Conservation (phyloP, 2,113 vertebrate genomes). For the Aphyosemion australe region DNA sequence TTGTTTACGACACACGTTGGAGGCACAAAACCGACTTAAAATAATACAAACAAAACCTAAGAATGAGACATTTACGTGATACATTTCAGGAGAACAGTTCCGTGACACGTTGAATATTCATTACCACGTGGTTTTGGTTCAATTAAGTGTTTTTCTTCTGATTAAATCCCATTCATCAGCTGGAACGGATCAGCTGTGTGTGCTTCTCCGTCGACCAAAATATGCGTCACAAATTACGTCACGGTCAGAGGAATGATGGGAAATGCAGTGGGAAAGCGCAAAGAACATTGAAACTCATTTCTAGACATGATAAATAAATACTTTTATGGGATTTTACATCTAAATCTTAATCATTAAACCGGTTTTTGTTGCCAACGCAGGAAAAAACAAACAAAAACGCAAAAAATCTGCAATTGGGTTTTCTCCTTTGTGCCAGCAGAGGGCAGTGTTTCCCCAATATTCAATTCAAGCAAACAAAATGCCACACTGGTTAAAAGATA, state of each 20-base stretch:
- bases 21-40: not conserved
- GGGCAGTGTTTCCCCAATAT: constrained; percentile 23
- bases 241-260: constrained; percentile 38
- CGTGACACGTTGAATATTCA: not conserved
- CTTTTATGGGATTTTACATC: not conserved
- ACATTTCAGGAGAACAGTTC: constrained; percentile 18
- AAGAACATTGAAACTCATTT: not conserved
- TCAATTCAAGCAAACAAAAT: too few relatives aligned
- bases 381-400: too few relatives aligned
- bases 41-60: not conserved
- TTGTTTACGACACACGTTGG: constrained; percentile 10
- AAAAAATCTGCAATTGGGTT: not conserved
- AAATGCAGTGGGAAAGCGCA: constrained; percentile 40
- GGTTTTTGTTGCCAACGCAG: too few relatives aligned
- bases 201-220: constrained; percentile 31
- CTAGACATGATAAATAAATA: accelerated
- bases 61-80: constrained; percentile 17
- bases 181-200: constrained; percentile 8
- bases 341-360: not conserved
- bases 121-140: not conserved
- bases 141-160: not conserved
- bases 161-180: constrained; percentile 4
- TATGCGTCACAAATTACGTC: constrained; percentile 38
- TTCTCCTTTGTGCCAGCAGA: constrained; percentile 33
- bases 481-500: too few relatives aligned